A percentile compares a stretch with the other conserved stretches of the same genome.
Evolutionary conservation across 2,888 invertebrate species (phyloP).

Genomic region (Abscondita cerata): DNA sequence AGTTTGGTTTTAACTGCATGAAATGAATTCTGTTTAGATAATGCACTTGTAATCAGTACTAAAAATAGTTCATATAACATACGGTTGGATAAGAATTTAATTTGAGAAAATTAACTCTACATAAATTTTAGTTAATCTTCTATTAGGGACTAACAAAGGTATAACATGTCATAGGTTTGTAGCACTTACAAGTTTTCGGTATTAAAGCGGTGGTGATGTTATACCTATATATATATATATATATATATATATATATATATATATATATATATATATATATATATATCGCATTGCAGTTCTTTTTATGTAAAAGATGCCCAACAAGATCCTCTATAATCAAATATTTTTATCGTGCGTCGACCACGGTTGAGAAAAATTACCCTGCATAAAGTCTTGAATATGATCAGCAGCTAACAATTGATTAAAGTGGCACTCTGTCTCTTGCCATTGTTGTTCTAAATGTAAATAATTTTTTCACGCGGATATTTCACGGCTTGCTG

Average conservation of each 20-base stretch:
- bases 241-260: no score
- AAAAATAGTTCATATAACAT: conserved; percentile 33
- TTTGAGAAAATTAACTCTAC: conserved; percentile 37
- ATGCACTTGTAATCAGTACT: conserved; percentile 25
- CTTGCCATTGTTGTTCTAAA: conserved; percentile 9
- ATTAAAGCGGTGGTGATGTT: background rate
- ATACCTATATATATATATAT: no score
- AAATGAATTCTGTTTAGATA: conserved; percentile 34
- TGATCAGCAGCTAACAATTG: conserved; percentile 43
- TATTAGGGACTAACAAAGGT: conserved; percentile 25
- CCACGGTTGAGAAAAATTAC: conserved; percentile 28
- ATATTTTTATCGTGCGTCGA: no score
- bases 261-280: no score
- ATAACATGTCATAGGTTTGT: conserved; percentile 38
- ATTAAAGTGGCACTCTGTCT: conserved; percentile 36
- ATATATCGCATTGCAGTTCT: no score
- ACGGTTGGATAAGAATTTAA: conserved; percentile 28
- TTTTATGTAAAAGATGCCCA: background rate
- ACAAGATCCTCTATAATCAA: no score
- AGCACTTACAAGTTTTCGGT: conserved; percentile 29
- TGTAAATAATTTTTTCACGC: conserved; percentile 10
- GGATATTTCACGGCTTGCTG: background rate
- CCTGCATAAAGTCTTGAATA: conserved; percentile 39
- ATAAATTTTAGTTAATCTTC: conserved; percentile 31
- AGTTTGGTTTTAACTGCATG: conserved; percentile 4